Evolutionary conservation across 2,113 vertebrate species (phyloP).

Genomic region (Nymphicus hollandicus): DNA sequence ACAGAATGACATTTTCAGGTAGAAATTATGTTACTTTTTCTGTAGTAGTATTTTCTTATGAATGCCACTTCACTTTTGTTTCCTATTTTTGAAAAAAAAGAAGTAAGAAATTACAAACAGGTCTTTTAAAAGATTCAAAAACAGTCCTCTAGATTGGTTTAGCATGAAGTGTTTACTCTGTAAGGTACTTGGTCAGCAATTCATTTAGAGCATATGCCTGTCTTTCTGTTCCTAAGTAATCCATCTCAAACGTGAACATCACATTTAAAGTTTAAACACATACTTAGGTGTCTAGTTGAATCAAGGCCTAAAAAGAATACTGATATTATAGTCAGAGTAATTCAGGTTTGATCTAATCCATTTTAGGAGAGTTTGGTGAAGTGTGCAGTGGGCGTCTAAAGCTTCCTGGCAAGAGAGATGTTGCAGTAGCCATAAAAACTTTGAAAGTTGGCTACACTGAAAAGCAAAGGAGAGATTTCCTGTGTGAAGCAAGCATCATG

Average conservation of each 20-base stretch:
- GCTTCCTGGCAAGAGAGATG: conserved; percentile 93
- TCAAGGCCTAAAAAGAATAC: not conserved
- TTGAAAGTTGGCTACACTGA: conserved; percentile 97
- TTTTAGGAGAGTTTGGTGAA: conserved; percentile 95
- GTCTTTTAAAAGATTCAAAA: not conserved
- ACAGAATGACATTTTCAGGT: not conserved
- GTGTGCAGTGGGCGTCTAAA: conserved; percentile 96
- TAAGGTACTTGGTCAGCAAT: not conserved
- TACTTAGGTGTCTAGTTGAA: not conserved
- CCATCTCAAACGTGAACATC: not conserved
- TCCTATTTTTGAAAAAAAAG: not conserved
- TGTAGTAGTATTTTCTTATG: not conserved
- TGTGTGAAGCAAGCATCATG: conserved; percentile 98
- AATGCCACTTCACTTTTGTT: not conserved
- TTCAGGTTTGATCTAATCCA: not conserved
- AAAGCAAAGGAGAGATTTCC: conserved; percentile 94
- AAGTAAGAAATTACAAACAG: not conserved
- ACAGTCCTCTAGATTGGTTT: not conserved
- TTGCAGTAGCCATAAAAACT: conserved; percentile 95
- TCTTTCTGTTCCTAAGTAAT: not conserved
- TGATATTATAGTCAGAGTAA: not conserved
- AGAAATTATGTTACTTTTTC: not conserved
- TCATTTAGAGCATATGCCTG: not conserved
- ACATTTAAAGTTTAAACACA: not conserved
- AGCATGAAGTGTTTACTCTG: not conserved